These are phyloP conservation scores for Chloroceryle aenea DNA, from an alignment of 2,113 vertebrate species.

Conservation along the genomic window DNA sequence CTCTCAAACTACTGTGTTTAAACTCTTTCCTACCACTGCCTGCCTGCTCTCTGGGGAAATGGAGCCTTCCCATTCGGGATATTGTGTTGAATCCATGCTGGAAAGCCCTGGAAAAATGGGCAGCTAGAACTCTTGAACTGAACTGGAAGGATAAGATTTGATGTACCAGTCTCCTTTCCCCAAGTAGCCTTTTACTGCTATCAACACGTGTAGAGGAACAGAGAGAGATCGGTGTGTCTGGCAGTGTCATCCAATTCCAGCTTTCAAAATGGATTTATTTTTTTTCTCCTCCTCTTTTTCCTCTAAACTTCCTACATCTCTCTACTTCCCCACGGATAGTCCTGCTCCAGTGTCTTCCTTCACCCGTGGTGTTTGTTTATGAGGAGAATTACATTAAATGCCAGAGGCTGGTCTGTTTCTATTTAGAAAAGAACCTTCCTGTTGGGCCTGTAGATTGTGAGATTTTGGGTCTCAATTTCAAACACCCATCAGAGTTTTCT, in stretches of 20 bases:
- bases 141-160: neutral
- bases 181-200: neutral
- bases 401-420: neutral
- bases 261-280: neutral
- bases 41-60: neutral
- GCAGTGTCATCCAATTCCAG: neutral
- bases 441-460: neutral
- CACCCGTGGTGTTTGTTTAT: neutral
- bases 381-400: neutral
- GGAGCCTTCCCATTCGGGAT: neutral
- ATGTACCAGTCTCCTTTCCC: neutral
- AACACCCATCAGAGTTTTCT: neutral
- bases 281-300: too few species aligned
- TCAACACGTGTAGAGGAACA: neutral
- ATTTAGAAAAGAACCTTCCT: neutral
- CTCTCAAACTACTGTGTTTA: constrained; percentile 36
- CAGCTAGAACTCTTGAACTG: neutral
- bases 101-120: neutral
- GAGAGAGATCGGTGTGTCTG: neutral
- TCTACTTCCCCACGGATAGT: neutral
- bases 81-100: neutral
- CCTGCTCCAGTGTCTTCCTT: neutral
- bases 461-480: neutral
- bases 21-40: constrained; percentile 19
- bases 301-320: neutral